Base-by-base conservation (phyloP, 2,113 vertebrate species). In the Actenoides hombroni region DNA sequence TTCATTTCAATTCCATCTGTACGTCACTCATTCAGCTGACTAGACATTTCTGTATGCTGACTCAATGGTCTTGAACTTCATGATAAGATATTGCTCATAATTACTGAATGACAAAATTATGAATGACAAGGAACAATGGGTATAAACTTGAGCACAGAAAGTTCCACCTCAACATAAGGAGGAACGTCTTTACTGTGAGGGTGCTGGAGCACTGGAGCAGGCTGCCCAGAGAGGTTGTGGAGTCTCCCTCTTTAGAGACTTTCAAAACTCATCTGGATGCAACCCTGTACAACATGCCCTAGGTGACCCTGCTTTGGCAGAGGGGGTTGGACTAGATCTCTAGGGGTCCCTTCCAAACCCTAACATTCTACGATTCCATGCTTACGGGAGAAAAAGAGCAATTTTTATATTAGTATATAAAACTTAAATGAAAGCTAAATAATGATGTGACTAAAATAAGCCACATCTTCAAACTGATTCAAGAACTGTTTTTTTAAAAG, bases 31-130 rank as follows among this genome's bases (percentile, higher is more conserved):
- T 56, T 61, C 53, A 78, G 8, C 8, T 69, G 28, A 54, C 29
- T 16, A 44, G 24, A 73, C 68, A 49, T 6, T 68, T 74, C 83
- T 74, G 18, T 31, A 35, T 29, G 64, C 6, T 35, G 7, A 67
- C 46, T 64, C 53, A 54, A 54, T 25, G 8, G 74, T 46, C 28
- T 82, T 49, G 56, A 40, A 74, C 10, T 29, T 74, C 18, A 18
- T 1, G 2, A 65, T 4, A 1, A 60, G 19, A 56, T 13, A 7
- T 54, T 3, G 5, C 13, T 59, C 11, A 4, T 13, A 64, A 17
- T 4, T 64, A 88, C 20, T 65, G 44, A 85, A 31, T 19, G 42
- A 42, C 42, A 42, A 42, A 48, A 40, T 31, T 26, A n/a, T 65
- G 44, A 85, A 31, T 19, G 42, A 16, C 42, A 42, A 42, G 42